Conservation (phyloP, 2,888 invertebrate genomes). For the Priocnemis perturbator region DNA sequence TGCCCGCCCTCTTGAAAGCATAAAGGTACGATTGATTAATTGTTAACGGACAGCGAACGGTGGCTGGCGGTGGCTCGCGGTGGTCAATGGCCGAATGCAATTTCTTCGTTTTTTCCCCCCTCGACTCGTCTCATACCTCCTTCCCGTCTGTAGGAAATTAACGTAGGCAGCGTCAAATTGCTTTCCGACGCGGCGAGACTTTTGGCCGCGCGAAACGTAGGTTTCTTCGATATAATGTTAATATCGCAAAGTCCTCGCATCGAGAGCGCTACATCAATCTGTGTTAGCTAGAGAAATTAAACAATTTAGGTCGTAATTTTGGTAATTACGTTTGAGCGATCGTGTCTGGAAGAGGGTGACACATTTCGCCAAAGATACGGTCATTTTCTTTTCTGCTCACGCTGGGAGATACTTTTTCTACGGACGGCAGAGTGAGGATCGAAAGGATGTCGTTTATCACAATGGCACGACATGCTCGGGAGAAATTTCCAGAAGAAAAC, state of each 20-base stretch:
- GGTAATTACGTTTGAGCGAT: not conserved
- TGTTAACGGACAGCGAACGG: not conserved
- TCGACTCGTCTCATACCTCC: too few species aligned
- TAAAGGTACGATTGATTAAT: not conserved
- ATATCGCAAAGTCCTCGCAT: too few species aligned
- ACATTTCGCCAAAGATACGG: constrained; percentile 10
- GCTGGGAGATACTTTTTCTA: constrained; percentile 19
- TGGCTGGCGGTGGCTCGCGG: too few species aligned
- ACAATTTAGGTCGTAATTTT: constrained; percentile 1
- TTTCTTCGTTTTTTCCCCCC: not conserved
- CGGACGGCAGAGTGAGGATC: constrained; percentile 11
- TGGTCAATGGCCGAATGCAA: too few species aligned
- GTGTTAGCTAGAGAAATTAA: too few species aligned
- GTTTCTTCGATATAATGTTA: too few species aligned
- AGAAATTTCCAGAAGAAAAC: constrained; percentile 37
- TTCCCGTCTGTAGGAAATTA: too few species aligned
- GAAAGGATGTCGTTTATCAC: constrained; percentile 45
- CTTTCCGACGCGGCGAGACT: too few species aligned
- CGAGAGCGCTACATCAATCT: too few species aligned
- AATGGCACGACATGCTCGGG: constrained; percentile 20
- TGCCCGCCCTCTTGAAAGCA: too few species aligned
- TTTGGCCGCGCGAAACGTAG: too few species aligned
- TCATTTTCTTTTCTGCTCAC: constrained; percentile 31
- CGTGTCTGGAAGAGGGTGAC: constrained; percentile 4
- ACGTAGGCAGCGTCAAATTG: too few species aligned